A percentile compares a stretch with the other conserved stretches of the same genome.
Conservation (phyloP, 2,113 vertebrate genomes). For the Grantiella picta region DNA sequence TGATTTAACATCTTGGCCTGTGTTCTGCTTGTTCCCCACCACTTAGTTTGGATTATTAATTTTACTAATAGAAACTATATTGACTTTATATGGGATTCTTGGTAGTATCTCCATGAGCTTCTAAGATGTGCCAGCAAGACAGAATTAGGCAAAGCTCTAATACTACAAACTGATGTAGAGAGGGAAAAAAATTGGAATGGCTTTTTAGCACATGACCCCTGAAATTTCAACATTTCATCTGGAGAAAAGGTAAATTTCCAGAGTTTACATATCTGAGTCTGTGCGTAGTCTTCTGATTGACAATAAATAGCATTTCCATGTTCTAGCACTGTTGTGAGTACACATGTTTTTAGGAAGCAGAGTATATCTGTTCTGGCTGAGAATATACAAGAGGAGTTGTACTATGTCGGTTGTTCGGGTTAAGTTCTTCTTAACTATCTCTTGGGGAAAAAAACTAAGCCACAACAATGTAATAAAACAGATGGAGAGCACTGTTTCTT, state of each 20-base stretch:
- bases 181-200: neutral
- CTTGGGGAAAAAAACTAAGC: neutral
- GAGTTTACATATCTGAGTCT: neutral
- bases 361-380: neutral
- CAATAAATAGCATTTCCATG: neutral
- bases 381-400: neutral
- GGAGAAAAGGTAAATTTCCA: neutral
- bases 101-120: neutral
- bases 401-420: neutral
- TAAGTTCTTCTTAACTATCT: neutral
- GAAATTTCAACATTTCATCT: neutral
- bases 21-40: neutral
- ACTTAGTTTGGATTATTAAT: neutral
- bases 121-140: neutral
- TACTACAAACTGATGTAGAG: neutral
- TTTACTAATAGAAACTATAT: neutral
- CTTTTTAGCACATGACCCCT: neutral
- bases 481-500: neutral
- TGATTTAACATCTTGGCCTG: neutral
- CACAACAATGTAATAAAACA: neutral
- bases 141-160: neutral
- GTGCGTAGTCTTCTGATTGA: neutral
- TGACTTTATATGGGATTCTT: neutral
- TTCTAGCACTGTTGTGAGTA: neutral
- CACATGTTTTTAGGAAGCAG: neutral